These are phyloP conservation scores for Coendou prehensilis DNA, from an alignment of 2,797 vertebrate genomes.

Conservation along the genomic window DNA sequence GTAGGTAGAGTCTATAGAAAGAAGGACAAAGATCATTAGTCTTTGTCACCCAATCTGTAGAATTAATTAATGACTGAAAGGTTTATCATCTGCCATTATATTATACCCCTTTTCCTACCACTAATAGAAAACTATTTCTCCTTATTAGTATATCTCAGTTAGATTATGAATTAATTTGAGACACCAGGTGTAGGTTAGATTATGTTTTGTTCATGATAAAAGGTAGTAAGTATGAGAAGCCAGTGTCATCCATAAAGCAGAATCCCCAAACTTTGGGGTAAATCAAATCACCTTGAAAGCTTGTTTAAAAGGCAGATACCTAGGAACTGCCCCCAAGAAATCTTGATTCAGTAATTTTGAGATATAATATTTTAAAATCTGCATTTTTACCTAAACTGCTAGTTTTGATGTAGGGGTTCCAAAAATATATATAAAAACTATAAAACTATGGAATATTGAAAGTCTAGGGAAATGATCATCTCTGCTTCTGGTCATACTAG, in stretches of 20 bases:
- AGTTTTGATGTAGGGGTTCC: not conserved
- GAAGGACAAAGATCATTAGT: not conserved
- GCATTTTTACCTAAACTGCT: not conserved
- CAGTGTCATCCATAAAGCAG: not conserved
- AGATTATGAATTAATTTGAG: not conserved
- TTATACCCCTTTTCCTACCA: not conserved
- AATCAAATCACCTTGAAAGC: not conserved
- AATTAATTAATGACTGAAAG: not conserved
- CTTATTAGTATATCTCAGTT: not conserved
- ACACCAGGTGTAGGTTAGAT: not conserved
- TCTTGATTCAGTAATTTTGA: conserved; percentile 5
- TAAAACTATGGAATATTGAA: not conserved
- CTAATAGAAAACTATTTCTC: not conserved
- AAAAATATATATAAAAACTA: not conserved
- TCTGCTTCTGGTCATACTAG: not conserved
- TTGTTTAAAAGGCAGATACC: not conserved
- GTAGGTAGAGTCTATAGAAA: not conserved
- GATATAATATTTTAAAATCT: not conserved
- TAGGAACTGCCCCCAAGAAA: not conserved
- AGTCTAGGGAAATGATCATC: not conserved
- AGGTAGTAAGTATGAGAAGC: not conserved
- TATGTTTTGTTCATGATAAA: not conserved
- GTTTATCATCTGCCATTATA: not conserved
- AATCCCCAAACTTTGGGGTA: not conserved
- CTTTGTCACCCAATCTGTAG: not conserved